Base-by-base conservation (phyloP, 2,797 vertebrate genomes). In the Gambusia yucatana region DNA sequence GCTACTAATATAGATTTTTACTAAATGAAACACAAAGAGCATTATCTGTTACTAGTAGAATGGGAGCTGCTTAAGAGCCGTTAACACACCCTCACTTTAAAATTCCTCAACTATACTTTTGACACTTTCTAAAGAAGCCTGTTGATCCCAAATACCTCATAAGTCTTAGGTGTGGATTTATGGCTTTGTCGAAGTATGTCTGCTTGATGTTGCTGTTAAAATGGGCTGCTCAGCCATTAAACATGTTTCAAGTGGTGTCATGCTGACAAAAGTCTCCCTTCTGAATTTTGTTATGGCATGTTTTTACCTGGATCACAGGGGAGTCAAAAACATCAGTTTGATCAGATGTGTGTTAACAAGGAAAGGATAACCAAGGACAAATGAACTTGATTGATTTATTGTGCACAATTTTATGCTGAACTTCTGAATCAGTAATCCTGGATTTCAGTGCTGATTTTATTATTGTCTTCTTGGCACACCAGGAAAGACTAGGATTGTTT, bases 61-160 rank as follows among this genome's bases (percentile, higher is more conserved):
- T 63, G 17, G 17, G 33, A 63, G 28, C 36, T 25, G 1, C 10
- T 5, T 25, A 11, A 25, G 22, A 22, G 20, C 17, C 10, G 41
- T 11, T 41, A 25, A 67, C 63, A 67, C 63, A 65, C 61, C 61
- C 33, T 65, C 61, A 36, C 61, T 65, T 39, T 22, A 10, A 65
- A 22, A 39, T 16, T 65, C 61, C 20, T 41, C 36, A 41, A 67
- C 63, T 41, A 41, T 43, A 7, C 63, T 20, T 67, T 25, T 67
- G 39, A 74, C 72, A 41, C 82, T 69, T 81, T 90, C 79, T 85
- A 78, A 90, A 93, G 84, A 89, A 78, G 82, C 90, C 83, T 83
- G 89, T 88, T 92, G 89, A 95, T 93, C 90, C 90, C 73, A 77
- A 80, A 87, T 83, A 83, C 33, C 46, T 86, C 87, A 90, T 86